Conservation (phyloP, 2,888 invertebrate genomes). For the Tribolium freemani region DNA sequence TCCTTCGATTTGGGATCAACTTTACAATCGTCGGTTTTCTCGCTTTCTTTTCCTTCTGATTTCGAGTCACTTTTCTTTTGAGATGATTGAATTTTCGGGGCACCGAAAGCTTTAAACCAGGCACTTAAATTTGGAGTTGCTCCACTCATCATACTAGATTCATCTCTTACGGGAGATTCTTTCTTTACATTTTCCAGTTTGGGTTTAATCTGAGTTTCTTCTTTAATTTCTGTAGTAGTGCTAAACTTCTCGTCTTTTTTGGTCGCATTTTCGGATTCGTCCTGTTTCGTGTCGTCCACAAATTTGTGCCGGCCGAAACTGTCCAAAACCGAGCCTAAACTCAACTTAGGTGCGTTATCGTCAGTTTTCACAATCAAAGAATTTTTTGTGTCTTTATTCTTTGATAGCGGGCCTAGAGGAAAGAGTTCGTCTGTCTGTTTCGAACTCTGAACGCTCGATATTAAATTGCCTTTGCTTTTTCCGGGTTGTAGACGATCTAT, state of each 20-base stretch:
- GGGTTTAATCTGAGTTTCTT: constrained; percentile 49
- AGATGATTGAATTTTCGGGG: constrained; percentile 77
- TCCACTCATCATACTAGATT: constrained; percentile 71
- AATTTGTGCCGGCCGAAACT: constrained; percentile 81
- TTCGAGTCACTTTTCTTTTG: constrained; percentile 76
- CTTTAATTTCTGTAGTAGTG: constrained; percentile 41
- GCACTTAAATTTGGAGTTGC: constrained; percentile 90
- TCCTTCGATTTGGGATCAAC: constrained; percentile 61
- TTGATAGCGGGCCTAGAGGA: constrained; percentile 71
- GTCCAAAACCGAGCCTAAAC: constrained; percentile 86
- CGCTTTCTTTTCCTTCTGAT: constrained; percentile 64
- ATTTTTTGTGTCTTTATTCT: constrained; percentile 73
- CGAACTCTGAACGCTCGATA: constrained; percentile 75
- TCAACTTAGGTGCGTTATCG: constrained; percentile 84
- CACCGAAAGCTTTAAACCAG: constrained; percentile 94
- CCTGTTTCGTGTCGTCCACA: constrained; percentile 69
- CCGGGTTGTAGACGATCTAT: constrained; percentile 89
- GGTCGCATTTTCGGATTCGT: constrained; percentile 55
- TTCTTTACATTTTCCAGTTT: constrained; percentile 54
- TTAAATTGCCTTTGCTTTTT: constrained; percentile 88
- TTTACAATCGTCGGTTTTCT: constrained; percentile 66
- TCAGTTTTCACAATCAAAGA: constrained; percentile 73
- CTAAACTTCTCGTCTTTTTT: constrained; percentile 1
- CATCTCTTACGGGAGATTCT: constrained; percentile 57
- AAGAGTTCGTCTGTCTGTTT: constrained; percentile 74